Conservation (phyloP, 2,888 invertebrate species). For the Anthrax anthrax region DNA sequence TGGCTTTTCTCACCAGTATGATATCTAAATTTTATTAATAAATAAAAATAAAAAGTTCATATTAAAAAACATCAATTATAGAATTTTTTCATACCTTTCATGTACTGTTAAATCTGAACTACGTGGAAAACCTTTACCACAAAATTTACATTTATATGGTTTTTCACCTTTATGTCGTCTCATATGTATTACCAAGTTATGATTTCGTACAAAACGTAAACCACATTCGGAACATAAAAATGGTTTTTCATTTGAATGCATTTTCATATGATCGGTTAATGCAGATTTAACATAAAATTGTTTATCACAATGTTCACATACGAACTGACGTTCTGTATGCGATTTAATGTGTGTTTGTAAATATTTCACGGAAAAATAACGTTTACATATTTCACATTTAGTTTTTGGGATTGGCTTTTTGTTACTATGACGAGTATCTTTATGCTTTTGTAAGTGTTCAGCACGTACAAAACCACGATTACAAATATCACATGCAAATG, state of each 20-base stretch:
- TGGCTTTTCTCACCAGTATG: conserved; percentile 43
- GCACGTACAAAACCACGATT: conserved; percentile 36
- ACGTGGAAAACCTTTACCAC: conserved; percentile 42
- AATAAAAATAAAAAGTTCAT: too few relatives aligned
- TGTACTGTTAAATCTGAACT: conserved; percentile 45
- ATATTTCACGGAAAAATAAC: conserved; percentile 40
- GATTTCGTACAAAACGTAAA: conserved; percentile 41
- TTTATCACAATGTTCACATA: conserved; percentile 31
- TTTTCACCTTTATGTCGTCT: conserved; percentile 45
- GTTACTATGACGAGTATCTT: conserved; percentile 28
- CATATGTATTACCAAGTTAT: conserved; percentile 44
- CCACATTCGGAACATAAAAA: conserved; percentile 45
- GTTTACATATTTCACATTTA: conserved; percentile 29
- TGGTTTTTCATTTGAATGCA: conserved; percentile 39
- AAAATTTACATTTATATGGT: conserved; percentile 44
- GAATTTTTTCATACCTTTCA: conserved; percentile 40
- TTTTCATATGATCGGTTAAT: conserved; percentile 40
- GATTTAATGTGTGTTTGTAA: conserved; percentile 37
- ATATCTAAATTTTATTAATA: conserved; percentile 18
- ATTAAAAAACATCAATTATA: too few relatives aligned
- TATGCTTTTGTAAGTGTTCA: conserved; percentile 38
- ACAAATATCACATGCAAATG: conserved; percentile 37
- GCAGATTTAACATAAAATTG: conserved; percentile 37
- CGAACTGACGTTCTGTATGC: conserved; percentile 29
- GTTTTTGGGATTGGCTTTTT: conserved; percentile 12